These are phyloP conservation scores for Psophia crepitans DNA, from an alignment of 2,113 vertebrate genomes.

Conservation along the genomic window DNA sequence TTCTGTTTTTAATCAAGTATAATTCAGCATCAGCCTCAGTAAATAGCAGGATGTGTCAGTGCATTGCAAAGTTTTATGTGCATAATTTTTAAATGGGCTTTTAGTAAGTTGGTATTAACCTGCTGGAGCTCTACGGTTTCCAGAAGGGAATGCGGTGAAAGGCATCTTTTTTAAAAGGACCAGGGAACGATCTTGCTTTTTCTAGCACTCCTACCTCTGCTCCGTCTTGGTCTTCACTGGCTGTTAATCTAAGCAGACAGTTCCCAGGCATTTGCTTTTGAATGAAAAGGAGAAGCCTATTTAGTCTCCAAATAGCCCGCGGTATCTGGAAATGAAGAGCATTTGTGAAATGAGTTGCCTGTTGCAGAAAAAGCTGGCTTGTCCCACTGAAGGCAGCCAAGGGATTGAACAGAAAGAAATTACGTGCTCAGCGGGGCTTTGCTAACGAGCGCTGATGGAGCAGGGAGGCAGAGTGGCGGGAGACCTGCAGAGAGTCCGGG, in stretches of 20 bases:
- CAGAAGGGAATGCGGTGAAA: neutral
- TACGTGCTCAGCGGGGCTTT: neutral
- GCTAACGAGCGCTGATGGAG: neutral
- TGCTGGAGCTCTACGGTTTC: neutral
- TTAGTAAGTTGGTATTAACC: neutral
- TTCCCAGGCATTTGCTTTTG: neutral
- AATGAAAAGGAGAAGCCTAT: neutral
- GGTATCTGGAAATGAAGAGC: neutral
- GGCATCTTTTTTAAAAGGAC: neutral
- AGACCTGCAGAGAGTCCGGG: neutral
- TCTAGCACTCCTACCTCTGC: neutral
- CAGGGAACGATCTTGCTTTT: neutral
- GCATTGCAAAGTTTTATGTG: neutral
- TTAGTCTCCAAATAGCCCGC: neutral
- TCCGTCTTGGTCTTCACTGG: neutral
- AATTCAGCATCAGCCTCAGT: neutral
- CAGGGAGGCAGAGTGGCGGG: neutral
- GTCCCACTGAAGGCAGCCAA: neutral
- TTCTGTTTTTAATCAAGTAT: conserved; percentile 33
- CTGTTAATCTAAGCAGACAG: neutral
- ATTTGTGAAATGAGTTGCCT: neutral
- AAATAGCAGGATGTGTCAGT: conserved; percentile 9
- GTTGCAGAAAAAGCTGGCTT: neutral
- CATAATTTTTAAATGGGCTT: neutral
- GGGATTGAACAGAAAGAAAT: neutral